Evolutionary conservation across 2,113 vertebrate species (phyloP).

Genomic region (Aptenodytes forsteri): DNA sequence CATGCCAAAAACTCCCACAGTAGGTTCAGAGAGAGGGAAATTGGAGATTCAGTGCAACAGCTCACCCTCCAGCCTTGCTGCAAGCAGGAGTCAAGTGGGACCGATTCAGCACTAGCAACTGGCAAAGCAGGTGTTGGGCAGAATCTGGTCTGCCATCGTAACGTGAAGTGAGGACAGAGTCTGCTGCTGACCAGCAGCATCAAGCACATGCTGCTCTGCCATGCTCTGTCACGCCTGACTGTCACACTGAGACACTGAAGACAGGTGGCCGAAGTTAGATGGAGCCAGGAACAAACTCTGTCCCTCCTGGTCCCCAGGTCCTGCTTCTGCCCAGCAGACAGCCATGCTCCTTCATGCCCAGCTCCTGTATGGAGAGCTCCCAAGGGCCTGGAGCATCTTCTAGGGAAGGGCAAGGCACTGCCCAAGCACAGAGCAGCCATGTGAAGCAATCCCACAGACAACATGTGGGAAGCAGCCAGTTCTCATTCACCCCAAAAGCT

Average conservation of each 20-base stretch:
- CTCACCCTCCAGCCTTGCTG: background rate
- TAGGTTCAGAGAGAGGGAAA: background rate
- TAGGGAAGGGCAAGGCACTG: background rate
- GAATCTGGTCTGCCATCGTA: background rate
- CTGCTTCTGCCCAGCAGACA: background rate
- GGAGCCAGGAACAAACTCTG: background rate
- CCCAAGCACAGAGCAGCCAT: background rate
- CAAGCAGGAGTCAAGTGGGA: background rate
- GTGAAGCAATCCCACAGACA: background rate
- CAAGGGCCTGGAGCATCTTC: background rate
- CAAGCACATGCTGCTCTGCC: background rate
- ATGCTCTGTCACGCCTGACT: background rate
- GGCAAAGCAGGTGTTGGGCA: background rate
- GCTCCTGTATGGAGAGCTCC: background rate
- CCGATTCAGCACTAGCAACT: background rate
- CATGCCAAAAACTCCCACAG: background rate
- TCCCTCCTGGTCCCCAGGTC: background rate
- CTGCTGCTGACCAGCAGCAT: background rate
- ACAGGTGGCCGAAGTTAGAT: background rate
- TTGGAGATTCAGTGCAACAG: background rate
- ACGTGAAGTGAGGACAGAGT: background rate
- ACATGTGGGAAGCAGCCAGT: background rate
- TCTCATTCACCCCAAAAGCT: background rate
- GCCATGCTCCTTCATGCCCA: background rate
- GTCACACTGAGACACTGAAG: background rate